Evolutionary conservation across 2,888 invertebrate species (phyloP).

Genomic region (Belgica antarctica): DNA sequence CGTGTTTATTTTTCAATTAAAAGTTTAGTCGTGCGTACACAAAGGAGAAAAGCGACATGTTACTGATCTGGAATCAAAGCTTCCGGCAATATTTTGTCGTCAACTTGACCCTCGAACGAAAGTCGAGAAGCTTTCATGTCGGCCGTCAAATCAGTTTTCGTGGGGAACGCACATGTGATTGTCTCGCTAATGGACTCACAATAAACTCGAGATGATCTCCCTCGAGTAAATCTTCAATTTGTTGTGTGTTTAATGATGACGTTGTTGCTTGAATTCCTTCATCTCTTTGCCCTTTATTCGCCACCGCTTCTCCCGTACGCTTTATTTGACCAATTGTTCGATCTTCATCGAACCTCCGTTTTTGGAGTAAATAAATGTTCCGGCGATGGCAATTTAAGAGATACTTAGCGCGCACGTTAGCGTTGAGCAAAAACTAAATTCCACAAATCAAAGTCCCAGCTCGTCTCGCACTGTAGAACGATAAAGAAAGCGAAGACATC

Average conservation of each 20-base stretch:
- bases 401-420: not conserved
- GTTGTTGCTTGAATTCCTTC: constrained; percentile 34
- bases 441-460: constrained; percentile 2
- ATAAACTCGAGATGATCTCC: constrained; percentile 37
- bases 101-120: not conserved
- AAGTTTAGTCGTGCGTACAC: constrained; percentile 26
- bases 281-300: not conserved
- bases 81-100: not conserved
- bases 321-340: constrained; percentile 21
- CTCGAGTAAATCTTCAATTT: constrained; percentile 35
- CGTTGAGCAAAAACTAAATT: not conserved
- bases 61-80: not conserved
- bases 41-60: constrained; percentile 4
- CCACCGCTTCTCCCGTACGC: not conserved
- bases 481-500: constrained; percentile 16
- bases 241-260: constrained; percentile 41
- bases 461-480: constrained; percentile 28
- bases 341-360: constrained; percentile 4
- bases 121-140: constrained; percentile 28
- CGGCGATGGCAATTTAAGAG: constrained; percentile 6
- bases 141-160: constrained; percentile 37
- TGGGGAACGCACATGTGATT: constrained; percentile 40
- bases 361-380: not conserved
- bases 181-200: constrained; percentile 41
- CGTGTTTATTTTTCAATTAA: constrained; percentile 33